Evolutionary conservation across 2,797 vertebrate genomes (phyloP).

Genomic region (Phrynocephalus forsythii): DNA sequence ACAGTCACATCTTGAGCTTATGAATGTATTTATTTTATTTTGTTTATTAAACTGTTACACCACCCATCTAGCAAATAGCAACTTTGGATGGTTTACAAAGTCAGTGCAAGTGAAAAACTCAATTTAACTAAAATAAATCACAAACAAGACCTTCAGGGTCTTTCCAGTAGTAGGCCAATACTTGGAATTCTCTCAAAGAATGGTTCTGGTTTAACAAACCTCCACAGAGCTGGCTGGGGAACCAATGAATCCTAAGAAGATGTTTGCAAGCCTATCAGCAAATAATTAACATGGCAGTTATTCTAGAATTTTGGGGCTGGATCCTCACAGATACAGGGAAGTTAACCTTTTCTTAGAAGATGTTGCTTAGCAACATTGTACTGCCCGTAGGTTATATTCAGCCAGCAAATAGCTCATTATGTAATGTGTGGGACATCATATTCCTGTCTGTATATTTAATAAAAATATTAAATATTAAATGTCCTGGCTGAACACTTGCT

Average conservation of each 20-base stretch:
- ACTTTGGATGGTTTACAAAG: too few species aligned
- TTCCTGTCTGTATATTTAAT: background rate
- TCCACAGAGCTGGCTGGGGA: background rate
- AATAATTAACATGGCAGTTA: constrained; percentile 18
- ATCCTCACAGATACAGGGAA: constrained; percentile 1
- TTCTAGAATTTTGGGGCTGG: background rate
- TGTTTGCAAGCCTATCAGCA: background rate
- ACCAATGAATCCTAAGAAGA: background rate
- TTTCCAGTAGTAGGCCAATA: background rate
- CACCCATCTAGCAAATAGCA: too few species aligned
- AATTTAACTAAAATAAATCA: too few species aligned
- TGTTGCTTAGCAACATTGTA: constrained; percentile 27
- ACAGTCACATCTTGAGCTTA: too few species aligned
- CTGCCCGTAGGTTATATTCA: background rate
- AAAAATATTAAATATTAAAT: too few species aligned
- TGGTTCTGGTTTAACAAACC: background rate
- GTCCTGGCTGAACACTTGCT: constrained; percentile 26
- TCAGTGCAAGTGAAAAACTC: too few species aligned
- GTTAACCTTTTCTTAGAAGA: constrained; percentile 12
- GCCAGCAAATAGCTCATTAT: background rate
- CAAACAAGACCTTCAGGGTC: background rate
- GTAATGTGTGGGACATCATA: constrained; percentile 8
- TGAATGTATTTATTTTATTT: too few species aligned
- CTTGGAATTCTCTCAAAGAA: background rate
- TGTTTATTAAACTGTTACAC: too few species aligned